Conservation (phyloP, 1,140 invertebrate genomes). For the Macrobrachium nipponense region DNA sequence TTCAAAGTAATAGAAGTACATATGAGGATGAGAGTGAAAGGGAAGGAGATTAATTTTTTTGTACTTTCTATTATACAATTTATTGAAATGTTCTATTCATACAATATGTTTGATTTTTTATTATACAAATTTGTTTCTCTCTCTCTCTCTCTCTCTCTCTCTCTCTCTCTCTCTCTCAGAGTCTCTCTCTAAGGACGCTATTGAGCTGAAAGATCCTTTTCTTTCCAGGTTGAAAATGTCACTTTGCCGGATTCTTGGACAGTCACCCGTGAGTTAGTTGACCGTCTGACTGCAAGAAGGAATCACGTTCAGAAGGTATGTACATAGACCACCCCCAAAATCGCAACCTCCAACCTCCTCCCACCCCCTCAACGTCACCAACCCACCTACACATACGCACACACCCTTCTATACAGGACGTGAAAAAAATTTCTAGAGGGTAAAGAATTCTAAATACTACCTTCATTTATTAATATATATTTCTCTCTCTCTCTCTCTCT, state of each 20-base stretch:
- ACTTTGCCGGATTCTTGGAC: slow-evolving; percentile 57
- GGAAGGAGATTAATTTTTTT: background rate
- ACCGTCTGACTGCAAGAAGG: slow-evolving; percentile 36
- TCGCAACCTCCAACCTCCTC: too few species aligned
- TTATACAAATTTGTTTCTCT: background rate
- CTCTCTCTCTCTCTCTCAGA: slow-evolving; percentile 23
- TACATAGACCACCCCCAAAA: background rate
- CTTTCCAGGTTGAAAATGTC: slow-evolving; percentile 55
- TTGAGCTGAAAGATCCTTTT: background rate
- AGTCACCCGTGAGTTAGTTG: slow-evolving; percentile 46
- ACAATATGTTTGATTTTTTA: background rate
- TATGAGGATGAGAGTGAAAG: background rate
- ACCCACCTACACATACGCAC: too few species aligned
- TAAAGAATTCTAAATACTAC: too few species aligned
- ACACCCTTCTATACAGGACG: too few species aligned
- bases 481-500: too few species aligned
- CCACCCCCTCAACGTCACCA: too few species aligned
- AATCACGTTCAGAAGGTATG: slow-evolving; percentile 51
- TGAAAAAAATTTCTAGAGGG: too few species aligned
- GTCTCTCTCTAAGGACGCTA: background rate
- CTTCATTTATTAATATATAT: too few species aligned
- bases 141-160: slow-evolving; percentile 10
- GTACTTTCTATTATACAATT: background rate
- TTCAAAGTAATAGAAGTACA: background rate
- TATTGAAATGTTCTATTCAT: too few species aligned